A percentile compares a stretch with the other conserved stretches of the same genome.
These are phyloP conservation scores for Druceiella hillmani DNA, from an alignment of 2,888 invertebrate genomes.

Conservation along the genomic window DNA sequence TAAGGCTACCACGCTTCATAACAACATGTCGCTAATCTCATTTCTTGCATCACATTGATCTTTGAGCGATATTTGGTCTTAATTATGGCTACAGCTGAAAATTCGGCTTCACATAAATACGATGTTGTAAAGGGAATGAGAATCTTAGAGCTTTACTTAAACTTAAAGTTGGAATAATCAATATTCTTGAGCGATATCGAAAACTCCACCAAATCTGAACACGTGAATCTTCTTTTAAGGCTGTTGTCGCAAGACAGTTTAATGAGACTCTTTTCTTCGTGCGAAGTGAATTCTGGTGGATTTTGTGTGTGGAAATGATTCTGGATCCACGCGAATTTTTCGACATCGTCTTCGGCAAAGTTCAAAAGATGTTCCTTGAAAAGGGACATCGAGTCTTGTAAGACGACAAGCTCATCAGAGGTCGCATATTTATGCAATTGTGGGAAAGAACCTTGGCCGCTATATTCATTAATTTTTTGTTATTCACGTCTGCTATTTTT, in stretches of 20 bases:
- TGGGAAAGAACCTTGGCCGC: no score
- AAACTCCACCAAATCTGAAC: neutral
- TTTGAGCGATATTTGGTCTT: neutral
- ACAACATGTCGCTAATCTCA: no score
- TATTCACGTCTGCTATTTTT: no score
- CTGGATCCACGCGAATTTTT: neutral
- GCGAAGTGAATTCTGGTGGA: slow-evolving; percentile 1
- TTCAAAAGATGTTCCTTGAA: no score
- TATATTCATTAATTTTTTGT: no score
- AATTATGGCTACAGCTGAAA: neutral
- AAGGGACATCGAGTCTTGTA: no score
- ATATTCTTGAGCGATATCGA: neutral
- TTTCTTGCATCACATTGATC: neutral
- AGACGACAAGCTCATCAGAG: no score
- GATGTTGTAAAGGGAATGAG: neutral
- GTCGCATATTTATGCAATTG: no score
- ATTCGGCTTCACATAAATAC: neutral
- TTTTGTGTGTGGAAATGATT: neutral
- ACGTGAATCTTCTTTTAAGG: neutral
- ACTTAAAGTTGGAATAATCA: no score
- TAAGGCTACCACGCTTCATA: no score
- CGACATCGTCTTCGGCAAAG: neutral
- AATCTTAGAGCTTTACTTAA: neutral
- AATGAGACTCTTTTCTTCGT: neutral
- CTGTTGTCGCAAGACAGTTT: neutral